phyloP scores from a whole-genome alignment of 2,888 invertebrate genomes.

The Mechanitis mazaeus region DNA sequence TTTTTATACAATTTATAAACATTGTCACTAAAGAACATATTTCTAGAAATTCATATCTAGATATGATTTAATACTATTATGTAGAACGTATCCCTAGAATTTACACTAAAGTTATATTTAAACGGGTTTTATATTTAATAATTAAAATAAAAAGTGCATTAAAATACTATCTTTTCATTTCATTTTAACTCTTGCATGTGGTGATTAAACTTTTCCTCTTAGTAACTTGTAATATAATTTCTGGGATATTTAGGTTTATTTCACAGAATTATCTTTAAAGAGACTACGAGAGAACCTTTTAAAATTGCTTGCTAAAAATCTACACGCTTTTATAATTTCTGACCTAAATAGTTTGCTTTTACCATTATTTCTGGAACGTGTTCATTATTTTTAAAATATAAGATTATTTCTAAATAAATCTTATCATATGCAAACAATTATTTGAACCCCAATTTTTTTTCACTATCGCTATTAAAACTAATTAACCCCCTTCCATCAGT shows the following conservation, averaged over 20 bases:
- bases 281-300: slow-evolving; percentile 3
- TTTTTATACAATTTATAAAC: too few relatives aligned
- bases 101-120: background rate
- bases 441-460: too few relatives aligned
- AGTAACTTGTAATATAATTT: slow-evolving; percentile 3
- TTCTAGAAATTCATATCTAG: too few relatives aligned
- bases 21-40: too few relatives aligned
- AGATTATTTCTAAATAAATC: too few relatives aligned
- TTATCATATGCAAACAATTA: too few relatives aligned
- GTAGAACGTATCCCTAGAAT: too few relatives aligned
- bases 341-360: background rate
- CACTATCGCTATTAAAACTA: too few relatives aligned
- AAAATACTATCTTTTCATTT: slow-evolving; percentile 2
- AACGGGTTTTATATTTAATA: background rate
- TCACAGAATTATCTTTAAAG: background rate
- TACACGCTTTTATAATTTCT: slow-evolving; percentile 3
- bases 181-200: slow-evolving; percentile 1
- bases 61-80: too few relatives aligned
- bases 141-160: background rate
- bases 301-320: slow-evolving; percentile 2
- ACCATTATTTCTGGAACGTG: background rate
- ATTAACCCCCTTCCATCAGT: too few relatives aligned
- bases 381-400: background rate
- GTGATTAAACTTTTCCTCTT: slow-evolving; percentile 6
- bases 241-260: slow-evolving; percentile 1